These are phyloP conservation scores for Bombycilla garrulus DNA, from an alignment of 2,113 vertebrate species.

Conservation along the genomic window DNA sequence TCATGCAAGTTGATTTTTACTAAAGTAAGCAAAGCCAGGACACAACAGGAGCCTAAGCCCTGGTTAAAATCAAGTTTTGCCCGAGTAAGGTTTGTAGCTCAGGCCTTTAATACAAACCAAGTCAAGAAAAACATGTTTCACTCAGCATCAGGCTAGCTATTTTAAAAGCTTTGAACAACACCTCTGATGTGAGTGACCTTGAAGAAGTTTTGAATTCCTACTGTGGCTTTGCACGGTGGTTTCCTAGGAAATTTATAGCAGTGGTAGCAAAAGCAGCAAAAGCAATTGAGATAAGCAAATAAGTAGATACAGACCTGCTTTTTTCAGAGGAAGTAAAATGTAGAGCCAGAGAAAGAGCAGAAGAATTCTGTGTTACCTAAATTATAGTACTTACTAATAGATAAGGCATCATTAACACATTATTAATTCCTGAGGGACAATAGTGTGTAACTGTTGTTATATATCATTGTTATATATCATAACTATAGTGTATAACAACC, in stretches of 20 bases:
- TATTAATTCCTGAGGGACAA: background rate
- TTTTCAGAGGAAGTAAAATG: background rate
- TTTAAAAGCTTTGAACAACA: constrained; percentile 43
- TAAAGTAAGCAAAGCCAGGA: background rate
- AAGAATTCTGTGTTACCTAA: background rate
- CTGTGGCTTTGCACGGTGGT: background rate
- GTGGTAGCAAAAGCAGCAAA: background rate
- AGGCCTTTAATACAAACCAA: background rate
- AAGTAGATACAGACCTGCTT: background rate
- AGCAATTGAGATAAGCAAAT: constrained; percentile 30
- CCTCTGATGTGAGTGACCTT: constrained; percentile 29
- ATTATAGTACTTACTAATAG: background rate
- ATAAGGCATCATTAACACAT: background rate
- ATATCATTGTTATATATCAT: background rate
- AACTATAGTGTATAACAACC: background rate
- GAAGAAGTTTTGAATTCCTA: constrained; percentile 28
- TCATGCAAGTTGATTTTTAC: background rate
- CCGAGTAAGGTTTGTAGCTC: background rate
- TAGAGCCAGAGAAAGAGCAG: background rate
- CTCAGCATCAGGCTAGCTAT: constrained; percentile 20
- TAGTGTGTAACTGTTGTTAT: background rate
- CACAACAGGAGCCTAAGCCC: background rate
- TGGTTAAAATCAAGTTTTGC: background rate
- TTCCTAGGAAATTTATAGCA: constrained; percentile 43
- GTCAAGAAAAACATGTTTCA: constrained; percentile 14